Evolutionary conservation across 2,797 vertebrate species (phyloP), one percentile per base, ranked within the genome.

Genomic region (Chloroceryle inda): DNA sequence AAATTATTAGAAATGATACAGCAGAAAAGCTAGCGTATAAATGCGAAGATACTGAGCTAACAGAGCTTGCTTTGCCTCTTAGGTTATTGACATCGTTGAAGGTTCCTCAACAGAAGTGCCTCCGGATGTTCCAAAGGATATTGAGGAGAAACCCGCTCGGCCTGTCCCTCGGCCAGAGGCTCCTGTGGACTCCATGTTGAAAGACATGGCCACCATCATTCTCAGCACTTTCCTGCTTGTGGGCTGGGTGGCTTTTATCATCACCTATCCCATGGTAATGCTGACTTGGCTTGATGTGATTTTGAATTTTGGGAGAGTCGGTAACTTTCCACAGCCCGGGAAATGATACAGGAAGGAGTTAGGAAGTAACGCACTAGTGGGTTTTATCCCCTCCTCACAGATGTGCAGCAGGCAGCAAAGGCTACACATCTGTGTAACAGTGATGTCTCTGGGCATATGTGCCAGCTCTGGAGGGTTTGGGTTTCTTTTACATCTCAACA

Each of bases 201-300:
- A 99, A 97, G 99, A 99, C 97, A 98, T 99, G 98, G 99, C 99
- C 97, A 99, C 99, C 2, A 99, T 99, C 96, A 99, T 99, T 96
- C 99, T 99, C 95, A 99, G 99, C 92, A 99, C 99, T 3, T 99
- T 99, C 96, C 98, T 99, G 35, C 97, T 99, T 82, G 98, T 99
- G 21, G 99, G 99, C 95, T 99, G 99, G 99, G 97, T 99, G 88
- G 99, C 99, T 77, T 99, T 99, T 96, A 98, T 99, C 95, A 99
- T 99, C 96, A 99, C 98, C 27, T 99, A 99, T 88, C 99, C 99
- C 17, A 98, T 99, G 98, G 99, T 99, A 97, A 97, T 45, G 45
- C 58, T 45, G 55, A 4, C 76, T 63, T 85, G 17, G 31, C 42
- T 52, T 58, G 44, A 15, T 44, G 52, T 42, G 75, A 45, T 80